Evolutionary conservation across 2,888 invertebrate species (phyloP).

Genomic region (Beris morrisii): DNA sequence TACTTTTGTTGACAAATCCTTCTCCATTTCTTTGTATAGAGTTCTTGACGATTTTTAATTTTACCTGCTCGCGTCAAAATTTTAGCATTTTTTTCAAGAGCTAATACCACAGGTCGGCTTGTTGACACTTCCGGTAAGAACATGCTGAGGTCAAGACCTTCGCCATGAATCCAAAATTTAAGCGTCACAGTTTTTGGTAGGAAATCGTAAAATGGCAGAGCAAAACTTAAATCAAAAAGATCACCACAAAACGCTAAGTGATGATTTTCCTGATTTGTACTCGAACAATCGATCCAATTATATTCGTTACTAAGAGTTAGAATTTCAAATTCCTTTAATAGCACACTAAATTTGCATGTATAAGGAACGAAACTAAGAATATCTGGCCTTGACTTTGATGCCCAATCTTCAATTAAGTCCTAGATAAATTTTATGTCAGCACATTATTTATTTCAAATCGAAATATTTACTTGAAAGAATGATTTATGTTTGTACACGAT

Average conservation of each 20-base stretch:
- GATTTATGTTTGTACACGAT: slow-evolving; percentile 94
- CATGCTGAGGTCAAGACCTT: slow-evolving; percentile 86
- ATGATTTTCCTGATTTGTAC: slow-evolving; percentile 92
- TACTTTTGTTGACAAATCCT: slow-evolving; percentile 72
- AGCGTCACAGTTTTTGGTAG: slow-evolving; percentile 86
- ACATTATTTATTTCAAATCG: neutral
- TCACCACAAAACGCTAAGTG: slow-evolving; percentile 94
- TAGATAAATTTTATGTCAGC: slow-evolving; percentile 42
- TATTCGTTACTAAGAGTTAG: slow-evolving; percentile 92
- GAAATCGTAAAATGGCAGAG: slow-evolving; percentile 92
- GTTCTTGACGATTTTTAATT: slow-evolving; percentile 60
- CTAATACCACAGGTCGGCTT: slow-evolving; percentile 76
- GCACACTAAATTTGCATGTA: slow-evolving; percentile 89
- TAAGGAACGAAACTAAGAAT: slow-evolving; percentile 94
- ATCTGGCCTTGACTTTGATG: slow-evolving; percentile 90
- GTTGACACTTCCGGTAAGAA: slow-evolving; percentile 92
- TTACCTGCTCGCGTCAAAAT: slow-evolving; percentile 76
- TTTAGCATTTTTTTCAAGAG: slow-evolving; percentile 86
- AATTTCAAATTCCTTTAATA: slow-evolving; percentile 93
- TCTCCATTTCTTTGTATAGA: slow-evolving; percentile 71
- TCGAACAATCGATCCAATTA: slow-evolving; percentile 99
- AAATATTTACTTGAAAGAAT: slow-evolving; percentile 71
- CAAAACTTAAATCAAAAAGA: slow-evolving; percentile 88
- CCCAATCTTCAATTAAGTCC: slow-evolving; percentile 97
- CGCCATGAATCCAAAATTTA: slow-evolving; percentile 93